Evolutionary conservation across 2,797 vertebrate genomes (phyloP).

Genomic region (Dendrocincla fuliginosa): DNA sequence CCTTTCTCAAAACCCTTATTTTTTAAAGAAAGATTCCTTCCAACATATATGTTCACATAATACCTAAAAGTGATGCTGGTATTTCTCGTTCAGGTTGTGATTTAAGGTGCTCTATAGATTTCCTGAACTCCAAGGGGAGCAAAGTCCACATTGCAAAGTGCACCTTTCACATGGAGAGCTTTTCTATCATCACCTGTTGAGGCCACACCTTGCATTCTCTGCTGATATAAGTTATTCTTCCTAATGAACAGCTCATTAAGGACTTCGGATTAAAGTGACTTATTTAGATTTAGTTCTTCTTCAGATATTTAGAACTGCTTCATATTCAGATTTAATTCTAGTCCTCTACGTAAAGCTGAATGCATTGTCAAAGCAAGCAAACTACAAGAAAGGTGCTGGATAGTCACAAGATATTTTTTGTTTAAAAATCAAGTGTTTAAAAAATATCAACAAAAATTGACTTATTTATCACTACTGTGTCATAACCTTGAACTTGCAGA

Average conservation of each 20-base stretch:
- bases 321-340: not conserved
- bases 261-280: not conserved
- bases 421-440: not conserved
- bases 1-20: not conserved
- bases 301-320: not conserved
- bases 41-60: not conserved
- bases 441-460: not conserved
- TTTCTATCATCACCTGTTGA: not conserved
- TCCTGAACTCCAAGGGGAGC: not conserved
- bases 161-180: not conserved
- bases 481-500: not conserved
- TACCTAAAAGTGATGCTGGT: rapidly evolving
- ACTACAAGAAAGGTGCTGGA: not conserved
- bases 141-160: not conserved
- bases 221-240: not conserved
- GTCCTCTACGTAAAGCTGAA: not conserved
- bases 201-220: not conserved
- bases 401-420: not conserved
- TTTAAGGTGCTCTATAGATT: not conserved
- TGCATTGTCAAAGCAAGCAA: not conserved
- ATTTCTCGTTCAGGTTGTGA: not conserved
- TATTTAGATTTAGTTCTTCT: not conserved
- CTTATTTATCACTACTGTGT: not conserved
- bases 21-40: not conserved
- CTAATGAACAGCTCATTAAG: not conserved